A percentile compares a stretch with the other conserved stretches of the same genome.
Evolutionary conservation across 2,797 vertebrate genomes (phyloP).

Genomic region (Sebastes cheni): DNA sequence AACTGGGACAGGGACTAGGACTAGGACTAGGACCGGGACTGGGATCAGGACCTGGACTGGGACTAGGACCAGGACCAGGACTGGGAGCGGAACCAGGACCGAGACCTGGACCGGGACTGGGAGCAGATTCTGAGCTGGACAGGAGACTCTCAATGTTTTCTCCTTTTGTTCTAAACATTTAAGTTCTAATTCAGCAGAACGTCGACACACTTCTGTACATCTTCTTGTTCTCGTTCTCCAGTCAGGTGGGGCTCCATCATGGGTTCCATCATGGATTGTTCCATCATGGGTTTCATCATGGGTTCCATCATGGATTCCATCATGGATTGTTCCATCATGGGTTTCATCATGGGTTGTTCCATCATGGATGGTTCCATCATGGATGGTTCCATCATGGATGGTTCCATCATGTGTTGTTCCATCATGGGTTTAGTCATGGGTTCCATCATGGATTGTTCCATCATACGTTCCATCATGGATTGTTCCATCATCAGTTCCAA

Average conservation of each 20-base stretch:
- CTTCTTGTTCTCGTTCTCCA: background rate
- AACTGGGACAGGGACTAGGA: background rate
- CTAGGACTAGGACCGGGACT: too few relatives aligned
- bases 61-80: background rate
- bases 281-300: too few relatives aligned
- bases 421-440: too few relatives aligned
- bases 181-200: constrained; percentile 2
- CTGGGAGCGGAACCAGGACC: background rate
- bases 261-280: background rate
- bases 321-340: too few relatives aligned
- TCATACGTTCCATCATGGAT: too few relatives aligned
- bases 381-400: too few relatives aligned
- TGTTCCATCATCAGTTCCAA: too few relatives aligned
- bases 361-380: too few relatives aligned
- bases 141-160: background rate
- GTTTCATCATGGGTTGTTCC: too few relatives aligned
- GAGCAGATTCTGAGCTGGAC: background rate
- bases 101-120: background rate
- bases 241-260: background rate
- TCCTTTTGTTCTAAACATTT: background rate
- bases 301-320: too few relatives aligned
- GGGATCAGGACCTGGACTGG: background rate
- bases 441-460: too few relatives aligned
- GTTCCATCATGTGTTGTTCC: too few relatives aligned
- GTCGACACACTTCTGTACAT: background rate